A percentile compares a stretch with the other conserved stretches of the same genome.
Evolutionary conservation across 2,888 invertebrate genomes (phyloP).

Genomic region (Nemotelus nigrinus): DNA sequence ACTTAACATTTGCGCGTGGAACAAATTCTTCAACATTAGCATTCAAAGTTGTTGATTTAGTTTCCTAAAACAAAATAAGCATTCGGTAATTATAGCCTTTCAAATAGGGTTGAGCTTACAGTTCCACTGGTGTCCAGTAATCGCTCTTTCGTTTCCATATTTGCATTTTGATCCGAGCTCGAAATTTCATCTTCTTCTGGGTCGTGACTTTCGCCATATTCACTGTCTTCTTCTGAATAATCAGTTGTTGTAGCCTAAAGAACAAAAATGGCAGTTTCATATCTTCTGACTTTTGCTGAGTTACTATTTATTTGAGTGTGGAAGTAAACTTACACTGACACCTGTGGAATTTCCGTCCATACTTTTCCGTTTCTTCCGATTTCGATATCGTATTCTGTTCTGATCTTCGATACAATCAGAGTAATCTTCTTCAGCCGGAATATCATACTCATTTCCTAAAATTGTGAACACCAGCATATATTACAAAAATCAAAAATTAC

Average conservation of each 20-base stretch:
- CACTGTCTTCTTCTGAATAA: slow-evolving; percentile 51
- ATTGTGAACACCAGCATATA: neutral
- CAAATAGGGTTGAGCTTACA: slow-evolving; percentile 32
- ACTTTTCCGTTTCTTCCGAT: slow-evolving; percentile 36
- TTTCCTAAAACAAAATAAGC: slow-evolving; percentile 40
- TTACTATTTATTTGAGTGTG: too few species aligned
- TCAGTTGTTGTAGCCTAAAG: slow-evolving; percentile 50
- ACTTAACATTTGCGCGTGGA: slow-evolving; percentile 43
- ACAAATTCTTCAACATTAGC: slow-evolving; percentile 51
- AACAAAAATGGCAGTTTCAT: neutral
- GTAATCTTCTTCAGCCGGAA: slow-evolving; percentile 33
- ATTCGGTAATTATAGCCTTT: neutral
- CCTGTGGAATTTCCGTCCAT: slow-evolving; percentile 48
- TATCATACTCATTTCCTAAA: slow-evolving; percentile 42
- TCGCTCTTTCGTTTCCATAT: neutral
- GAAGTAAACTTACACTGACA: slow-evolving; percentile 45
- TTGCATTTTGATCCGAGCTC: neutral
- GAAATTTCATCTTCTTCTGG: neutral
- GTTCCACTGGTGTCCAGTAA: slow-evolving; percentile 43
- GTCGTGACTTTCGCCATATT: slow-evolving; percentile 41
- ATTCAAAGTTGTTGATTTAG: slow-evolving; percentile 47
- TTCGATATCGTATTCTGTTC: slow-evolving; percentile 46
- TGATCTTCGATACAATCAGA: slow-evolving; percentile 40
- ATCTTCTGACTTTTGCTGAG: neutral
- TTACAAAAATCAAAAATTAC: too few species aligned